A percentile compares a stretch with the other conserved stretches of the same genome.
These are phyloP conservation scores for Bos taurus DNA, from an alignment of 2,113 vertebrate species.

Conservation along the genomic window ARS-UCD2.0 NC_037329.1:122467001-122467500, in stretches of 20 bases:
- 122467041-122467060: background rate
- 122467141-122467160: background rate
- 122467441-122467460: accelerated
- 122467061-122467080: no score
- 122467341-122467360: background rate
- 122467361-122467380: background rate
- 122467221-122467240: background rate
- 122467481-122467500: background rate
- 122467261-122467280: background rate
- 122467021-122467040: background rate
- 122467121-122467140: background rate
- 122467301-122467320: background rate
- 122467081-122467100: background rate
- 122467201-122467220: background rate
- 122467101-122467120: background rate
- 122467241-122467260: background rate
- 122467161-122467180: background rate
- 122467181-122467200: background rate
- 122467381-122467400: no score
- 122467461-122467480: background rate
- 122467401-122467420: background rate
- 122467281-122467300: background rate
- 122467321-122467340: background rate
- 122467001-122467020: background rate
- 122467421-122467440: background rate